Conservation (phyloP, 2,113 vertebrate species). For the Percopsis transmontana region DNA sequence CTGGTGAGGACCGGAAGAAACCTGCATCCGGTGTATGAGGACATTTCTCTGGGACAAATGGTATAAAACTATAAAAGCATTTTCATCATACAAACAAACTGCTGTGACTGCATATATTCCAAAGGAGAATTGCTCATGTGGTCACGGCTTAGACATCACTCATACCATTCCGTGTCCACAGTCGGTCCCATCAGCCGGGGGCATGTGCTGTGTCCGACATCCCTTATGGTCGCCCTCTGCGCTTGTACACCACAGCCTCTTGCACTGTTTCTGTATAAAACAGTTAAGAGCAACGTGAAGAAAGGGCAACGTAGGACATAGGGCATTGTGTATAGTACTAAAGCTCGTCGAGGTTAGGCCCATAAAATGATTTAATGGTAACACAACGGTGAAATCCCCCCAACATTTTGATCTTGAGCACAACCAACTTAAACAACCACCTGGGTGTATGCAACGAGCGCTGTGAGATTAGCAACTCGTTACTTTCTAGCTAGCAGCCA, state of each 20-base stretch:
- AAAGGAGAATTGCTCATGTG: too few species aligned
- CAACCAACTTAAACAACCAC: constrained; percentile 6
- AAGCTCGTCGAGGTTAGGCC: too few species aligned
- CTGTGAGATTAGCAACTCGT: background rate
- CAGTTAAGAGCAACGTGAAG: background rate
- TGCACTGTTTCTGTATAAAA: constrained; percentile 88
- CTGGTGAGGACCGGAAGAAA: background rate
- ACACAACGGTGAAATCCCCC: background rate
- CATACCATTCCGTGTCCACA: constrained; percentile 95
- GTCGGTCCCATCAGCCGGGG: constrained; percentile 90
- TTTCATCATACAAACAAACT: too few species aligned
- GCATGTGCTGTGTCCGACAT: constrained; percentile 97
- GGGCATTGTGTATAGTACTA: too few species aligned
- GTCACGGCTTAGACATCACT: constrained; percentile 12
- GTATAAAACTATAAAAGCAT: too few species aligned
- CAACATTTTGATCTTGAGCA: background rate
- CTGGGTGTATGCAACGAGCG: background rate
- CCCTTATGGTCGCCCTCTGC: constrained; percentile 89
- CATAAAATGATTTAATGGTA: background rate
- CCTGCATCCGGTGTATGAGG: too few species aligned
- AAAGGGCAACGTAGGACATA: too few species aligned
- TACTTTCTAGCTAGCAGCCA: background rate
- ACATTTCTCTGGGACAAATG: too few species aligned
- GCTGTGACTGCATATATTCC: too few species aligned
- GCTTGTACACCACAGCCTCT: constrained; percentile 94